Conservation (phyloP, 2,888 invertebrate genomes). For the Diaprepes abbreviatus region DNA sequence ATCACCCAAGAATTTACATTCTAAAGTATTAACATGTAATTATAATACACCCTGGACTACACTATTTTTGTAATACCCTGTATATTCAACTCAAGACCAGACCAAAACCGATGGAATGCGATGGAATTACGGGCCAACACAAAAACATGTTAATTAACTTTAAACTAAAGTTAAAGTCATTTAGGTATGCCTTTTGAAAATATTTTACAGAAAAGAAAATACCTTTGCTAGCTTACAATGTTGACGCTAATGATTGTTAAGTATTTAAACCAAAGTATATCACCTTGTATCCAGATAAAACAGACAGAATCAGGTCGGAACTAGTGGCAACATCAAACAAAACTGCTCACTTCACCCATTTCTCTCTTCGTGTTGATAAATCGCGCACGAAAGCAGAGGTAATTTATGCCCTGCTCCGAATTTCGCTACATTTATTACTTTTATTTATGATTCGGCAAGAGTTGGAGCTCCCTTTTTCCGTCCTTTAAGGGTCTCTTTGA, state of each 20-base stretch:
- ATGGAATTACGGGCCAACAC: no score
- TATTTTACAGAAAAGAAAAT: no score
- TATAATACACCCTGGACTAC: no score
- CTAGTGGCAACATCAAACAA: conserved; percentile 5
- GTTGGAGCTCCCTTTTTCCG: conserved; percentile 2
- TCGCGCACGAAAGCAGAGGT: background rate
- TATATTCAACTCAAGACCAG: no score
- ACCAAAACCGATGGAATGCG: no score
- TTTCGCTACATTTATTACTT: conserved; percentile 12
- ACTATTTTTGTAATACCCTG: no score
- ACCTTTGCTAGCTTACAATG: no score
- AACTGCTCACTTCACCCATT: conserved; percentile 3
- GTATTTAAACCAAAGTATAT: background rate
- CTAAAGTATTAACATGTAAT: no score
- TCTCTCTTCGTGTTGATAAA: background rate
- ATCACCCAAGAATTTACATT: no score
- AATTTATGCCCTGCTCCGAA: conserved; percentile 9
- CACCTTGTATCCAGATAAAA: conserved; percentile 1
- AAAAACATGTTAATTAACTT: no score
- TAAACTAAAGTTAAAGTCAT: no score
- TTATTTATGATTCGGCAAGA: conserved; percentile 20
- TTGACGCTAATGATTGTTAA: background rate
- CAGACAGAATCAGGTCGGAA: background rate
- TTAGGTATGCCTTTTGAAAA: no score
- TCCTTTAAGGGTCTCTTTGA: background rate